phyloP scores from a whole-genome alignment of 2,888 invertebrate species.

The Meganola albula region DNA sequence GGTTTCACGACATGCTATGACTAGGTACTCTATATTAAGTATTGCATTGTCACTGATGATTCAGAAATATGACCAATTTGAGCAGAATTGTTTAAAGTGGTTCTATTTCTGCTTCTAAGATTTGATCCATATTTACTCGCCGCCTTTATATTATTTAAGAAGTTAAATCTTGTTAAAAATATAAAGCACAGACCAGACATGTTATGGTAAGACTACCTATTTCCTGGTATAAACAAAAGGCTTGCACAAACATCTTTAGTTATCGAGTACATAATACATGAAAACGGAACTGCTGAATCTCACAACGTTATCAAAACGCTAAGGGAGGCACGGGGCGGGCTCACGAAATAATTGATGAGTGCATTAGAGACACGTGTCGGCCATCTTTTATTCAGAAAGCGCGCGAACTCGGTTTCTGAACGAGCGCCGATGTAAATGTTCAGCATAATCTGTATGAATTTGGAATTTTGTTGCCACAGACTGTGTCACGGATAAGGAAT shows the following conservation, averaged over 20 bases:
- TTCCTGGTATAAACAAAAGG: not conserved
- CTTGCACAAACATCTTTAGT: conserved; percentile 3
- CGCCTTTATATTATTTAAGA: too few relatives aligned
- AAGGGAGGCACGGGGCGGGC: conserved; percentile 28
- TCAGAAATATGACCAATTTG: too few relatives aligned
- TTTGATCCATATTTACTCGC: too few relatives aligned
- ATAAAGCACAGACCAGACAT: too few relatives aligned
- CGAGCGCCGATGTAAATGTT: conserved; percentile 28
- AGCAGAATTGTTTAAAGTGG: too few relatives aligned
- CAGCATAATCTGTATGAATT: conserved; percentile 41
- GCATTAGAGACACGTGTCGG: conserved; percentile 70
- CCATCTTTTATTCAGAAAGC: conserved; percentile 62
- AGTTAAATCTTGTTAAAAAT: too few relatives aligned
- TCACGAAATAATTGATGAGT: conserved; percentile 68
- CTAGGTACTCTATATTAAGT: too few relatives aligned
- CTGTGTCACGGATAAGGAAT: conserved; percentile 20
- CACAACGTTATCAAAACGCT: conserved; percentile 36
- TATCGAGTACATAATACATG: conserved; percentile 28
- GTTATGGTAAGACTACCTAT: too few relatives aligned
- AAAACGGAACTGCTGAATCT: conserved; percentile 30
- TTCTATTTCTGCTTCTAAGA: too few relatives aligned
- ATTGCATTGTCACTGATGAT: too few relatives aligned
- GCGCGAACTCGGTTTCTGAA: conserved; percentile 28
- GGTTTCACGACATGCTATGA: too few relatives aligned
- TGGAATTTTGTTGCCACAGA: conserved; percentile 26